Base-by-base conservation (phyloP, 2,888 invertebrate genomes). In the Urechis unicinctus region DNA sequence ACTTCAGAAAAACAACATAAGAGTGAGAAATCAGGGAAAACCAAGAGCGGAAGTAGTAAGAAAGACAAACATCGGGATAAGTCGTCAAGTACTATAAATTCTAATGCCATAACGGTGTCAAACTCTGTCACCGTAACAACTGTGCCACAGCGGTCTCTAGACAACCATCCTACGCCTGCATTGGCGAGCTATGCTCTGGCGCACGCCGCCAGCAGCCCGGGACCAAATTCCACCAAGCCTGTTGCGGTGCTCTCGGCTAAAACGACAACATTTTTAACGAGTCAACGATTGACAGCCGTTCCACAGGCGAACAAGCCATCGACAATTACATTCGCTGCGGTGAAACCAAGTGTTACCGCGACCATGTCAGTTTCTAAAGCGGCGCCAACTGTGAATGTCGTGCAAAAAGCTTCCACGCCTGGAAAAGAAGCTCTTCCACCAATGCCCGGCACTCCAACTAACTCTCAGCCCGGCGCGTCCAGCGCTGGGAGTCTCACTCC, bases 181-280 rank as follows among this genome's bases (percentile, higher is more conserved):
- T 36, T 36, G 36, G 36, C 36, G 9, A 13, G 9, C 17, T 36
- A 36, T 17, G 36, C 36, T 17, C 36, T 36, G 36, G 36, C 36
- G 36, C 36, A 36, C 17, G 36, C 36, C 36, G 36, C 36, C 17
- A 13, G 9, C 36, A 36, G 17, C 9, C 36, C 36, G 9, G 36
- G 36, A 36, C 17, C 17, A 17, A 36, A 9, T 36, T 17, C 36
- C 36, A 17, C 36, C 36, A 17, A 9, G 9, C 36, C 36, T 36
- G n/a, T n/a, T n/a, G n/a, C n/a, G n/a, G n/a, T 22, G 42, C 43
- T 22, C 42, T 26, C 1, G 41, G 24, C n/a, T 52, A 44, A 28
- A 52, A 43, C 44, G 43, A 52, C 52, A 52, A 53, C 22, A 53
- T 53, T 6, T 47, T 36, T 21, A 45, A 53, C 47, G 29, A 22